Evolutionary conservation across 2,888 invertebrate genomes (phyloP), one percentile per base, ranked within the genome.

Genomic region (Nemotelus nigrinus): DNA sequence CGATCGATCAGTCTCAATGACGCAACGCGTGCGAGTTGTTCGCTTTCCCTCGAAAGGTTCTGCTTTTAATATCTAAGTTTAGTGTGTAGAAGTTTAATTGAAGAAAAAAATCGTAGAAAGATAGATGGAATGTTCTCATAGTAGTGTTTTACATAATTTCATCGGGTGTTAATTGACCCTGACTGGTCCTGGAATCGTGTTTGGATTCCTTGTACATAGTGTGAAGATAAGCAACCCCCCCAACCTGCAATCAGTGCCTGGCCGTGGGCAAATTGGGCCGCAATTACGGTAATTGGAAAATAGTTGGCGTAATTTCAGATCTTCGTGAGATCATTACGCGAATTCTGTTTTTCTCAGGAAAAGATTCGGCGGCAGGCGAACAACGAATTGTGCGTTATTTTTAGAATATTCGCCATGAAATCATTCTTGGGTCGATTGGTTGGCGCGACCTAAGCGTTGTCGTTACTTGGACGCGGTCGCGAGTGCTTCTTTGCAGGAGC

Each of bases 11-110:
- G 80, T 83, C 82, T 84, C 83, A 82, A 83, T 82, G 82, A 83
- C 84, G 84, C 82, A 84, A 83, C 84, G 84, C 83, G 84, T 82
- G 84, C 83, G 83, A 82, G 80, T 81, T 82, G 84, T 83, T 82
- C 82, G 81, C 81, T 81, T 75, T 70, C 39, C 70, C 48, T 70
- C 70, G 55, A 7, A 39, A 41, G 43, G 67, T 44, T 70, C 43
- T 47, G 50, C 70, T 48, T 48, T 63, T 45, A 55, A 60, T 58
- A 7, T 57, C 25, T 72, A 72, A 8, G 48, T 41, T n/a, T 55
- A 70, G 48, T 57, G 43, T 53, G 39, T 70, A 70, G 25, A 53
- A 70, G 45, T 70, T 45, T 53, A 41, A 8, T 47, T 5, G 2
- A 25, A 25, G 25, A 25, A 6, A 53, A 70, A 50, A 47, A 48